Evolutionary conservation across 1,140 invertebrate genomes (phyloP), one percentile per base, ranked within the genome.

Genomic region (Lordiphosa mommai): DNA sequence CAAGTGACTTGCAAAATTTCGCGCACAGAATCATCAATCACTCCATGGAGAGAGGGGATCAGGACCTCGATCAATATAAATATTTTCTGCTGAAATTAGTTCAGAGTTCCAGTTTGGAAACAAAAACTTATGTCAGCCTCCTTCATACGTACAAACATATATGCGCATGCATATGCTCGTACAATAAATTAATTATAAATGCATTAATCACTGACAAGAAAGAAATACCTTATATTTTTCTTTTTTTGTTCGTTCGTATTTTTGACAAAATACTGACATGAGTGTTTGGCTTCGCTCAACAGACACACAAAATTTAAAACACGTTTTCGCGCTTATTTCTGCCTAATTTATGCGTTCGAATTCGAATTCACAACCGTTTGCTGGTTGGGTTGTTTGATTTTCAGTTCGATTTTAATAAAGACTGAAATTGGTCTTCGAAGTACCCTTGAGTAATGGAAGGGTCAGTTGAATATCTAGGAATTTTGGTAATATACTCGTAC

Each of bases 101-200:
- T 82, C 84, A 82, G 73, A 82, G 77, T 55, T 49, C 53, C 20
- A 23, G 20, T 41, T 32, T 53, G 37, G 38, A 64, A 27, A 47
- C 23, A 29, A 34, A 36, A 17, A 48, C 20, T 27, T 43, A 38
- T 38, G 16, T 38, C 36, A 38, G 36, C 13, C 36, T 16, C 40
- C 20, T 20, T 27, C 9, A 17, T 32, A 16, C 8, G 14, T 3
- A 27, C 38, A 52, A n/a, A 20, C 8, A 13, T 44, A 61, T 50
- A 51, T 51, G n/a, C 20, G 17, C 14, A 34, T 34, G 30, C 6
- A 9, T 34, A 58, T 70, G 48, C 55, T 59, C 66, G 61, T 76
- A 82, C 77, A 82, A 82, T 82, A 82, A 84, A 82, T 82, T 84
- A 84, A 84, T 84, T 84, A 84, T 84, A 84, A 84, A 84, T 84